Conservation (phyloP, 1,140 invertebrate species). For the Habropoda laboriosa region DNA sequence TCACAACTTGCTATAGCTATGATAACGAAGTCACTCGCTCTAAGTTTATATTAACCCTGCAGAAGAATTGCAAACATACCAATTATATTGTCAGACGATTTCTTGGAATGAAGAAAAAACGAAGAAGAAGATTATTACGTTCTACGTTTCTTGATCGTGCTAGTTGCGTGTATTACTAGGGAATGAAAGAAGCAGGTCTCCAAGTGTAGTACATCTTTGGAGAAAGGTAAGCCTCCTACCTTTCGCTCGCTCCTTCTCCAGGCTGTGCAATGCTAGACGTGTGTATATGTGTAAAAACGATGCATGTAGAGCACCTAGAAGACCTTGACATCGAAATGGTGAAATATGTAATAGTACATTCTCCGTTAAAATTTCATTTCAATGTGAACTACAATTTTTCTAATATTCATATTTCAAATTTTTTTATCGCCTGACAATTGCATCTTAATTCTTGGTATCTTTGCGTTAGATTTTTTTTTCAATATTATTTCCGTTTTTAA, state of each 20-base stretch:
- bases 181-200: conserved; percentile 31
- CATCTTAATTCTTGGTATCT: too few species aligned
- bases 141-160: background rate
- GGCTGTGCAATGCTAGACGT: background rate
- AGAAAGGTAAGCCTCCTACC: conserved; percentile 61
- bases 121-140: background rate
- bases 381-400: too few species aligned
- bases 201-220: conserved; percentile 51
- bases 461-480: too few species aligned
- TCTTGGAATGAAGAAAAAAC: too few species aligned
- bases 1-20: background rate
- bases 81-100: conserved; percentile 1
- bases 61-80: background rate
- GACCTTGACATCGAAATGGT: background rate
- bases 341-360: background rate
- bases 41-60: too few species aligned
- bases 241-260: conserved; percentile 40
- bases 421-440: too few species aligned
- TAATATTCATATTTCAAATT: too few species aligned
- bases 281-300: background rate
- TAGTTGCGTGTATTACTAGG: background rate
- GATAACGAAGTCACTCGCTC: too few species aligned
- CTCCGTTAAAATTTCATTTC: background rate
- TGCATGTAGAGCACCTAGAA: background rate
- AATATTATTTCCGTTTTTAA: too few species aligned